Conservation (phyloP, 2,113 vertebrate genomes). For the Podarcis cretensis region DNA sequence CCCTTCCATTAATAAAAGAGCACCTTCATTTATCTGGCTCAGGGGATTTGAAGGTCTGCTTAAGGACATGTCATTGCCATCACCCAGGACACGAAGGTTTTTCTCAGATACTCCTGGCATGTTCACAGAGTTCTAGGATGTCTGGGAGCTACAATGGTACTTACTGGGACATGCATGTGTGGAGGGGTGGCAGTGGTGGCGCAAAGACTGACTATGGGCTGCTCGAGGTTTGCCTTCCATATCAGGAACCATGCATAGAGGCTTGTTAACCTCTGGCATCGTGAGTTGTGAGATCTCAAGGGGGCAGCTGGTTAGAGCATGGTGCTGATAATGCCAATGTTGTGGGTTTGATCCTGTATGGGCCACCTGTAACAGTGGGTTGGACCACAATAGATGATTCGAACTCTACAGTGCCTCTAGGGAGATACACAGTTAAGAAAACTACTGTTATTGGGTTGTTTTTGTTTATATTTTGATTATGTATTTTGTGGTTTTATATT, state of each 20-base stretch:
- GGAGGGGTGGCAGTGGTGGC: no score
- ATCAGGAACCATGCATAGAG: no score
- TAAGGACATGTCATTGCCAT: not conserved
- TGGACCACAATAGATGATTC: no score
- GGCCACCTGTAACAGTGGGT: no score
- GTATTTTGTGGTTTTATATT: no score
- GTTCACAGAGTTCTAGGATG: accelerated
- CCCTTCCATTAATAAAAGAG: slow-evolving; percentile 28
- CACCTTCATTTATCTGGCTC: slow-evolving; percentile 17
- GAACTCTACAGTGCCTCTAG: not conserved
- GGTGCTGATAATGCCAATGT: no score
- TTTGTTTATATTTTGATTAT: no score
- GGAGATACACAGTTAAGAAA: no score
- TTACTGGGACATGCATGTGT: not conserved
- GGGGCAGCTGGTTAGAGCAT: not conserved
- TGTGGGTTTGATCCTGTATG: no score
- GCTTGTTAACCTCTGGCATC: no score
- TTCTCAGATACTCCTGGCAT: not conserved
- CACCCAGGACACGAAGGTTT: not conserved
- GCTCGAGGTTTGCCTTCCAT: not conserved
- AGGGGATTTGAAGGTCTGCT: slow-evolving; percentile 9
- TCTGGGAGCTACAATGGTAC: not conserved
- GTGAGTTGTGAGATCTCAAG: not conserved
- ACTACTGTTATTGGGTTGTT: no score
- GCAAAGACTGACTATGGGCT: not conserved